phyloP scores from a whole-genome alignment of 2,113 vertebrate species.

The Isichthys henryi region DNA sequence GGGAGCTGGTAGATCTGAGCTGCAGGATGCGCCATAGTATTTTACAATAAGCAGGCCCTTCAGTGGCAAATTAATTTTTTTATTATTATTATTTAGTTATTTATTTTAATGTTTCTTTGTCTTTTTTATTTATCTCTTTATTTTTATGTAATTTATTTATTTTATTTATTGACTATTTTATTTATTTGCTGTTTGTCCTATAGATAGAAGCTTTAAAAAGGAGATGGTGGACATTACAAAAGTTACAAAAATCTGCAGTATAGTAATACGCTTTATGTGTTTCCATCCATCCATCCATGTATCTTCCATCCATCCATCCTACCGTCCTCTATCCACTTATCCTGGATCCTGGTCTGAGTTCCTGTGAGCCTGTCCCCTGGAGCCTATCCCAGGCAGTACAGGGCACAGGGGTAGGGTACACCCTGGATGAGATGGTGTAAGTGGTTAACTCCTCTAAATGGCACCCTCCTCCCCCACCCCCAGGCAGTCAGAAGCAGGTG shows the following conservation, averaged over 20 bases:
- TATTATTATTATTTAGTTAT: no score
- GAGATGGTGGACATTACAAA: background rate
- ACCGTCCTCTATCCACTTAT: background rate
- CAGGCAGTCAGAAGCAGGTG: constrained; percentile 45
- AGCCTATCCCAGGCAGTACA: background rate
- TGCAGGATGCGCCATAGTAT: no score
- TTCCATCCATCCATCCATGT: no score
- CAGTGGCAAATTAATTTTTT: no score
- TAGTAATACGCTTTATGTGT: no score
- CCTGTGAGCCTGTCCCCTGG: background rate
- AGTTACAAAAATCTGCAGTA: no score
- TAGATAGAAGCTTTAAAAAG: background rate
- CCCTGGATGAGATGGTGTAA: background rate
- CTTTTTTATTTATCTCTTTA: background rate
- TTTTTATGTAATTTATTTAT: background rate
- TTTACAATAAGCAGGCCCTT: no score
- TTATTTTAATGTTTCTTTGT: background rate
- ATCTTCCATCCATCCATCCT: no score
- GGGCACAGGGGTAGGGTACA: background rate
- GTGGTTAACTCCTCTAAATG: background rate
- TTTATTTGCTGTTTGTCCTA: background rate
- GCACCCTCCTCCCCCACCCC: background rate
- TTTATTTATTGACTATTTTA: background rate
- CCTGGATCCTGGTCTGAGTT: background rate
- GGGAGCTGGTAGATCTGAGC: no score